A percentile compares a stretch with the other conserved stretches of the same genome.
Conservation (phyloP, 2,113 vertebrate species). For the Pseudolaguvia tuberculata region DNA sequence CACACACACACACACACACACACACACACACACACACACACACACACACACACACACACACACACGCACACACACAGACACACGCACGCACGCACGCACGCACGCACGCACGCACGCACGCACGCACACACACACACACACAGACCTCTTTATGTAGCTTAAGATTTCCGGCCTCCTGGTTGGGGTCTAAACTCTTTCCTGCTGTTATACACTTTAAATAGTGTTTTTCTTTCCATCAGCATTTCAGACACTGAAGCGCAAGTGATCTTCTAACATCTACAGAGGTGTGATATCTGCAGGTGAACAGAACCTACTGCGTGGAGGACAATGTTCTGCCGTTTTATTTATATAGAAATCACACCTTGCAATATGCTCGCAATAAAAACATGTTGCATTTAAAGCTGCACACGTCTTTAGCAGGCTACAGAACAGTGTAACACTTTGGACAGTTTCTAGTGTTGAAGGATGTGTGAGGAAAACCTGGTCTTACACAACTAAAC, state of each 20-base stretch:
- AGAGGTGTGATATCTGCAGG: not conserved
- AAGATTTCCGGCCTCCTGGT: not conserved
- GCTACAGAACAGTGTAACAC: not conserved
- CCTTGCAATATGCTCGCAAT: constrained; percentile 5
- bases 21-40: too few relatives aligned
- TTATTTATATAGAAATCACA: constrained; percentile 1
- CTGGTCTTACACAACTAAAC: not conserved
- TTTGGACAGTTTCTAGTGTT: constrained; percentile 5
- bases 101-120: too few relatives aligned
- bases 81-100: too few relatives aligned
- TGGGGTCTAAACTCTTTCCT: not conserved
- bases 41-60: too few relatives aligned
- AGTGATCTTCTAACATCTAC: not conserved
- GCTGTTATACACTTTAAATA: not conserved
- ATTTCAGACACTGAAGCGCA: not conserved
- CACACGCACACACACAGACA: too few relatives aligned
- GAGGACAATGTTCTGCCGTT: not conserved
- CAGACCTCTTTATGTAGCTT: not conserved
- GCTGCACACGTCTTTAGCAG: not conserved
- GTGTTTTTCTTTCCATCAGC: not conserved
- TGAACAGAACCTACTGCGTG: not conserved
- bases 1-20: too few relatives aligned
- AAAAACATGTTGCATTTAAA: not conserved
- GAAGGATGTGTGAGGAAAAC: not conserved
- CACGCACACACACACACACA: not conserved